Evolutionary conservation across 2,113 vertebrate genomes (phyloP), one percentile per base, ranked within the genome.

Genomic region (Phrynocephalus versicolor): DNA sequence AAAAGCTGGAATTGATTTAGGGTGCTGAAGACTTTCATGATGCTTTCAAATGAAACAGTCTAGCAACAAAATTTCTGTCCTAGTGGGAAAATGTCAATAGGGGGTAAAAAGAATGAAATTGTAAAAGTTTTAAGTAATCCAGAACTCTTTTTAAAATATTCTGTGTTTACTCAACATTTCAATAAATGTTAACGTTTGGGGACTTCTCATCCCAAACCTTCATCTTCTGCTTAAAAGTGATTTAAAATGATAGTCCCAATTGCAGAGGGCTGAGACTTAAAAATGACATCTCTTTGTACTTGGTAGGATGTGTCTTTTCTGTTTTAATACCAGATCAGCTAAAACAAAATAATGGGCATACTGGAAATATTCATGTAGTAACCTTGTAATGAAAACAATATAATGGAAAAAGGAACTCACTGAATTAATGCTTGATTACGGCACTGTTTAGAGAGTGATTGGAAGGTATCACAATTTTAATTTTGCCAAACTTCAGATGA

Each of bases 351-450:
- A 25, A n/a, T 37, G 21, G 87, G 60, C 92, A 85, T 90, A 94
- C 87, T 25, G 79, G 83, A 92, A 93, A 92, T 92, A 91, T 86
- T 89, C 95, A 92, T 92, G 45, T 5, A 69, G 89, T 92, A 94
- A 94, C 85, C 93, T 93, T 93, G 90, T 94, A 82, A 90, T 95
- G 90, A 94, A 96, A 95, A 93, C 94, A 95, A 88, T 92, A 87
- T 93, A 92, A 94, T 93, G 87, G 88, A 94, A 94, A 94, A 94
- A 95, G 93, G 92, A 94, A 95, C 89, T 94, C 93, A 81, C 90
- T 95, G 94, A 95, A 96, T 95, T 95, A 90, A 89, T 92, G 79
- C 90, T 93, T 94, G 91, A 94, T 96, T 95, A 92, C 88, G 89
- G 55, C 64, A 88, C 0, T 60, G 89, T 86, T 91, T 92, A 94